These are phyloP conservation scores for Eristalinus aeneus DNA, from an alignment of 2,888 invertebrate genomes.

Conservation along the genomic window DNA sequence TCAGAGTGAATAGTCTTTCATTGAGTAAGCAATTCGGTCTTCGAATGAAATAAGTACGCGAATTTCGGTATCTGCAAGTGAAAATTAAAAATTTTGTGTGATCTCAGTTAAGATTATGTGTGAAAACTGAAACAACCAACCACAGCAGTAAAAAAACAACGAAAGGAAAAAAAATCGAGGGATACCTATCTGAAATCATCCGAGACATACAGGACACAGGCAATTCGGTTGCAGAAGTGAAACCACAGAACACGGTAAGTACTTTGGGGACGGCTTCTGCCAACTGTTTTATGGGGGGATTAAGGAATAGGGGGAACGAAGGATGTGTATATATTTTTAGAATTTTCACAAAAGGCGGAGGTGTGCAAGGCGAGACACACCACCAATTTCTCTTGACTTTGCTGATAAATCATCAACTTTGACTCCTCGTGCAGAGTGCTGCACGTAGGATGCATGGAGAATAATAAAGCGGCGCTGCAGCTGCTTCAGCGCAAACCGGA, in stretches of 20 bases:
- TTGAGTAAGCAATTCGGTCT: not conserved
- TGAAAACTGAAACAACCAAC: not conserved
- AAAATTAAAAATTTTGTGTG: not conserved
- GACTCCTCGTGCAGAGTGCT: not conserved
- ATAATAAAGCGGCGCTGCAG: constrained; percentile 41
- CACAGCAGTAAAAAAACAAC: not conserved
- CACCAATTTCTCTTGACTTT: not conserved
- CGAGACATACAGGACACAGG: not conserved
- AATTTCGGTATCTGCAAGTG: not conserved
- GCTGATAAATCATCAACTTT: constrained; percentile 5
- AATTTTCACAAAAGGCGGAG: constrained; percentile 9
- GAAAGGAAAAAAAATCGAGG: constrained; percentile 6
- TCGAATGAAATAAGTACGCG: not conserved
- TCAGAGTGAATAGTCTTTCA: constrained; percentile 48
- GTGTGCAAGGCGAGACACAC: not conserved
- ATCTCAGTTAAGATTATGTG: not conserved
- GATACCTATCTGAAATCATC: constrained; percentile 23
- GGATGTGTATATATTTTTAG: constrained; percentile 61
- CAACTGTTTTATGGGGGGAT: not conserved
- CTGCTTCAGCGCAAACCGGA: constrained; percentile 43
- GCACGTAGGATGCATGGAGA: constrained; percentile 13
- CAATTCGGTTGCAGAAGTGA: not conserved
- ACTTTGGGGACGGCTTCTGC: not conserved
- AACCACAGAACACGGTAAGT: constrained; percentile 38
- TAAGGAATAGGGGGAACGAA: constrained; percentile 43